Evolutionary conservation across 2,113 vertebrate genomes (phyloP).

Genomic region (Pomatorhinus ruficollis): DNA sequence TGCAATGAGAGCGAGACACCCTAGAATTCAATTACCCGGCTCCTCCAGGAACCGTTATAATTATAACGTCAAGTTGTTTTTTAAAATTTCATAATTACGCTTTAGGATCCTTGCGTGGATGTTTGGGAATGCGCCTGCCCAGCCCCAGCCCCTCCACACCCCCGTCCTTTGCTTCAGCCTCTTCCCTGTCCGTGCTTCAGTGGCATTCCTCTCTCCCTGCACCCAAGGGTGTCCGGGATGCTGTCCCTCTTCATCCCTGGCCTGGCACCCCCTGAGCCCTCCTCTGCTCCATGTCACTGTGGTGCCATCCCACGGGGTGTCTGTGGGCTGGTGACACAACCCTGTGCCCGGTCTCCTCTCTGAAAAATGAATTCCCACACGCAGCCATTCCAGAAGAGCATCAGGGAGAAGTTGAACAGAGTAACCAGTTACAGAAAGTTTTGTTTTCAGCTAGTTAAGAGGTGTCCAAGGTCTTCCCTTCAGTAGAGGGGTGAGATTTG

Average conservation of each 20-base stretch:
- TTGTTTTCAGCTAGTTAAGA: background rate
- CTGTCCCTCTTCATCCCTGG: background rate
- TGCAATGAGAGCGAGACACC: slow-evolving; percentile 56
- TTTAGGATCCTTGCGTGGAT: slow-evolving; percentile 45
- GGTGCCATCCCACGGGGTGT: rapidly evolving
- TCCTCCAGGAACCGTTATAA: slow-evolving; percentile 60
- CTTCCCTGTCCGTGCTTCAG: rapidly evolving
- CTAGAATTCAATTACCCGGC: slow-evolving; percentile 56
- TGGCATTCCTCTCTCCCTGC: background rate
- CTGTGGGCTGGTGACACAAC: rapidly evolving
- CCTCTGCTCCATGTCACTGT: rapidly evolving
- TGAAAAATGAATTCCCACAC: rapidly evolving
- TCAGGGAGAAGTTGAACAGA: rapidly evolving
- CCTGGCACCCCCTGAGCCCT: background rate
- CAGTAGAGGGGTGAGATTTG: background rate
- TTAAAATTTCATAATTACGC: slow-evolving; percentile 67
- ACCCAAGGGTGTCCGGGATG: background rate
- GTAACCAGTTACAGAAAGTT: background rate
- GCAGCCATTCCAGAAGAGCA: background rate
- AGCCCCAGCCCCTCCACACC: rapidly evolving
- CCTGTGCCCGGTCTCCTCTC: background rate
- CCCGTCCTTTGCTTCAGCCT: background rate
- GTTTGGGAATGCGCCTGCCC: background rate
- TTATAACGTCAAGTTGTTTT: slow-evolving; percentile 67
- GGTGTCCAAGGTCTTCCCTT: background rate